Evolutionary conservation across 1,140 invertebrate genomes (phyloP).

Genomic region (Adelges cooleyi): DNA sequence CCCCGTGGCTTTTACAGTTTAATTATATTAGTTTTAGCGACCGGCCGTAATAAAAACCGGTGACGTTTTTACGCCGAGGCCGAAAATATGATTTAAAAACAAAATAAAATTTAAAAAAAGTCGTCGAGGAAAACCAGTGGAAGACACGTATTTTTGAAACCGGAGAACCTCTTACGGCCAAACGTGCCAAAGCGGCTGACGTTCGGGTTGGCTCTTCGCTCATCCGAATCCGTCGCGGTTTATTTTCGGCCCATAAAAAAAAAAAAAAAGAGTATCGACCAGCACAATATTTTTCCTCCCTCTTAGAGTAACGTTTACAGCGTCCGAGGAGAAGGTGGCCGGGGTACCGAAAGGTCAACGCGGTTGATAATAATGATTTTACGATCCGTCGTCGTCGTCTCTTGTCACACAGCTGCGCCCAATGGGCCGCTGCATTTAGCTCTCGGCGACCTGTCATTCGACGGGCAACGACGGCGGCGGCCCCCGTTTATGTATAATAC

Average conservation of each 20-base stretch:
- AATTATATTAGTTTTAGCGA: too few relatives aligned
- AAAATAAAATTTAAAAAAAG: neutral
- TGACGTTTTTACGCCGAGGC: slow-evolving; percentile 7
- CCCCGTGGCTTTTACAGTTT: too few relatives aligned
- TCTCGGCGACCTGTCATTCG: too few relatives aligned
- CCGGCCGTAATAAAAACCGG: neutral
- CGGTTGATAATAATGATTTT: slow-evolving; percentile 13
- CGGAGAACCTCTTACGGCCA: slow-evolving; percentile 1
- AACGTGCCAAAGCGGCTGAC: slow-evolving; percentile 15
- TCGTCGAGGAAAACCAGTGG: neutral
- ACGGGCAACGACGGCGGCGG: neutral
- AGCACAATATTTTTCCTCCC: neutral
- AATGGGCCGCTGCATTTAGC: too few relatives aligned
- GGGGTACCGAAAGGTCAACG: neutral
- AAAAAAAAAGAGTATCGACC: neutral
- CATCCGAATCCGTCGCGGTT: slow-evolving; percentile 24
- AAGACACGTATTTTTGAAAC: slow-evolving; percentile 25
- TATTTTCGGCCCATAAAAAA: slow-evolving; percentile 24
- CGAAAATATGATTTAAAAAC: neutral
- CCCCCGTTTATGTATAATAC: neutral
- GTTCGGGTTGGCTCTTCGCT: slow-evolving; percentile 17
- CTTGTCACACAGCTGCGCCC: slow-evolving; percentile 14
- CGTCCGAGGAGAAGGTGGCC: neutral
- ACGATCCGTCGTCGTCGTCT: slow-evolving; percentile 8
- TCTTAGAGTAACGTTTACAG: too few relatives aligned